These are phyloP conservation scores for Coluber constrictor DNA, from an alignment of 2,797 vertebrate genomes.

Conservation along the genomic window DNA sequence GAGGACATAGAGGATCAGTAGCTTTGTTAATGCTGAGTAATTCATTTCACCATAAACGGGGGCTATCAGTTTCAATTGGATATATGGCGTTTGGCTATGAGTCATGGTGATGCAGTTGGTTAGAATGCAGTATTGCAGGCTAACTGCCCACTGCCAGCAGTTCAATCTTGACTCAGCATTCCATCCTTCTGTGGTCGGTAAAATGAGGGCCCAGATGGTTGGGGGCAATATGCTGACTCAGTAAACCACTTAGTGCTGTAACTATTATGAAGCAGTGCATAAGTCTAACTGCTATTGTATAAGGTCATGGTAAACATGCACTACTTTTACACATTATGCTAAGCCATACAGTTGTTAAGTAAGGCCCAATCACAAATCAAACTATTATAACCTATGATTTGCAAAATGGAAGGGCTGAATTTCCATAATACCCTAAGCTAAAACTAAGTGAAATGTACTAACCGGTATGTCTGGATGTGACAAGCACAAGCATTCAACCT, in stretches of 20 bases:
- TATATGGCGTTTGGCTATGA: background rate
- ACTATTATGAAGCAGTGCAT: background rate
- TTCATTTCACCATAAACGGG: background rate
- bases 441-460: background rate
- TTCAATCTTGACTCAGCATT: background rate
- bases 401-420: background rate
- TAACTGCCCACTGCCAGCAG: background rate
- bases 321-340: background rate
- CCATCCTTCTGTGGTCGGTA: background rate
- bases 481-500: background rate
- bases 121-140: background rate
- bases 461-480: background rate
- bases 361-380: background rate
- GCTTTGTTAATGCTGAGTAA: background rate
- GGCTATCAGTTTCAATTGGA: background rate
- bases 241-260: background rate
- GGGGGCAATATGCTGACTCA: background rate
- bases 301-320: background rate
- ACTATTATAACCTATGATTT: background rate
- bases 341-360: background rate
- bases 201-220: background rate
- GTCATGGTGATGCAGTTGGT: background rate
- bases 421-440: background rate
- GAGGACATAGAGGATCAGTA: background rate
- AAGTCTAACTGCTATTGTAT: background rate